These are phyloP conservation scores for Heliconius hewitsoni DNA, from an alignment of 1,140 invertebrate genomes.

Conservation along the genomic window DNA sequence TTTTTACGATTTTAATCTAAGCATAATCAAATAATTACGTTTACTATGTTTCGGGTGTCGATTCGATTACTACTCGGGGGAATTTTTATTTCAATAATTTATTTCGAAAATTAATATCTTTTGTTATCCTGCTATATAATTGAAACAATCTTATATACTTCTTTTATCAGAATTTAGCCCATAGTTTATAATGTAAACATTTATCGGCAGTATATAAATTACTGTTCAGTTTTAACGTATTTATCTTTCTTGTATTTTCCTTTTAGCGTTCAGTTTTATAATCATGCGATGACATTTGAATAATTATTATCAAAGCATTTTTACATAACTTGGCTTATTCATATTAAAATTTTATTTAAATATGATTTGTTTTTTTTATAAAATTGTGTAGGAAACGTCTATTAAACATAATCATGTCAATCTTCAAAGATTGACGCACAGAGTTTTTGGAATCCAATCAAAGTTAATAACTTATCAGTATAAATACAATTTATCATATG, in stretches of 20 bases:
- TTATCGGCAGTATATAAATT: background rate
- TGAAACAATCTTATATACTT: too few relatives aligned
- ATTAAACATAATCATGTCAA: background rate
- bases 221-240: background rate
- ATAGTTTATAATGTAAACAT: too few relatives aligned
- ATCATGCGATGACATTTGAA: background rate
- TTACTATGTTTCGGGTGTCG: too few relatives aligned
- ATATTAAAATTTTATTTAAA: background rate
- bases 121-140: background rate
- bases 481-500: background rate
- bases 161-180: too few relatives aligned
- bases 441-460: background rate
- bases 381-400: background rate
- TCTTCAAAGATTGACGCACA: background rate
- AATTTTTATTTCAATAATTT: too few relatives aligned
- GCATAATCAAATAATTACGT: background rate
- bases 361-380: background rate
- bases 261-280: background rate
- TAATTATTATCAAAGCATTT: background rate
- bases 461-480: background rate
- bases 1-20: background rate
- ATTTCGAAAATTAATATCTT: background rate
- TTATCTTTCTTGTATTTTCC: background rate
- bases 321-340: background rate
- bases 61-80: too few relatives aligned